Evolutionary conservation across 2,888 invertebrate genomes (phyloP).

Genomic region (Trichopria drosophilae): DNA sequence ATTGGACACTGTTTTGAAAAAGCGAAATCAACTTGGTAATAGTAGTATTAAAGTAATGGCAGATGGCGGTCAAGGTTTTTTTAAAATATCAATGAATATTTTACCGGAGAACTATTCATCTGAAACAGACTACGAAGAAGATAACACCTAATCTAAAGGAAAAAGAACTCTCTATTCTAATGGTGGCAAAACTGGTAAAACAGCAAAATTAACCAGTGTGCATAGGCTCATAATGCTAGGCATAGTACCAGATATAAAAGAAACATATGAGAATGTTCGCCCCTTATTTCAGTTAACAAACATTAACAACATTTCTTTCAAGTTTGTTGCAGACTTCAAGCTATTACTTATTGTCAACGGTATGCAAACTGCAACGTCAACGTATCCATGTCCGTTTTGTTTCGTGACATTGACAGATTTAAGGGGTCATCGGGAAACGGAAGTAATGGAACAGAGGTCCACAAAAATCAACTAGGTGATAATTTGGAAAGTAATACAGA

Average conservation of each 20-base stretch:
- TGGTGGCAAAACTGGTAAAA: conserved; percentile 2
- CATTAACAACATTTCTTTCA: not conserved
- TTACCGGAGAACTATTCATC: conserved; percentile 5
- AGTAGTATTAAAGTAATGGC: not conserved
- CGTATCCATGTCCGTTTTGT: too few species aligned
- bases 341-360: too few species aligned
- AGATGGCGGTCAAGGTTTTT: conserved; percentile 2
- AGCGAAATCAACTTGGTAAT: not conserved
- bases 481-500: too few species aligned
- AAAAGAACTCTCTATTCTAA: conserved; percentile 5
- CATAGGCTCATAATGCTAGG: conserved; percentile 5
- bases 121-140: not conserved
- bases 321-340: not conserved
- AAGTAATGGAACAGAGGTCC: not conserved
- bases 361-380: too few species aligned
- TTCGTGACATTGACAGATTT: not conserved
- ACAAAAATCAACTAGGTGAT: not conserved
- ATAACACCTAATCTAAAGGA: not conserved
- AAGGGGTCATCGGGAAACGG: too few species aligned
- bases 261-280: conserved; percentile 1
- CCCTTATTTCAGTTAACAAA: conserved; percentile 3
- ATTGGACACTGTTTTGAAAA: conserved; percentile 4
- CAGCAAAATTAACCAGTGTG: conserved; percentile 6
- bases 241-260: conserved; percentile 4
- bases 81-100: conserved; percentile 3